phyloP scores from a whole-genome alignment of 2,797 vertebrate species.

The Enteromius unitaeniatus region DNA sequence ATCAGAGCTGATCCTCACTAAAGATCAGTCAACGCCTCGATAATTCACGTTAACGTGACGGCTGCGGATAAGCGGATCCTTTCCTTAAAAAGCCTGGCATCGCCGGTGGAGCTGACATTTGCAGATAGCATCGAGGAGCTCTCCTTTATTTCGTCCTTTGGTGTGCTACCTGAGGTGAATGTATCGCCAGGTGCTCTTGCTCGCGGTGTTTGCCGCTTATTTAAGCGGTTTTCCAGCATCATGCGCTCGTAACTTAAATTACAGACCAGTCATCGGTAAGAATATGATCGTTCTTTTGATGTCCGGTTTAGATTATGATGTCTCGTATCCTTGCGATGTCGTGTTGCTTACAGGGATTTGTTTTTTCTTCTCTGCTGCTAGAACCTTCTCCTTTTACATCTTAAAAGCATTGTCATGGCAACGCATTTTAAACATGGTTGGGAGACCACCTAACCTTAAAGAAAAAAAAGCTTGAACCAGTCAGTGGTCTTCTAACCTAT shows the following conservation, averaged over 20 bases:
- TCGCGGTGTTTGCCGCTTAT: slow-evolving; percentile 66
- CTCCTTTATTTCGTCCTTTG: slow-evolving; percentile 16
- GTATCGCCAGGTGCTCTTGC: slow-evolving; percentile 64
- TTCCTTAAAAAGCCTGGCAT: neutral
- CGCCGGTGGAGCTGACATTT: neutral
- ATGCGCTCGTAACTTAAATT: slow-evolving; percentile 61
- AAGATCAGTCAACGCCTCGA: neutral
- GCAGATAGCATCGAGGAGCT: neutral
- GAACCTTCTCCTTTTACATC: neutral
- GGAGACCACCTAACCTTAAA: neutral
- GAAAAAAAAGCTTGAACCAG: neutral
- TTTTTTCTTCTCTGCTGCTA: neutral
- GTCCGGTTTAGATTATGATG: too few species aligned
- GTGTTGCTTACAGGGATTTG: neutral
- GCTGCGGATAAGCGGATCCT: too few species aligned
- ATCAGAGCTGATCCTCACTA: neutral
- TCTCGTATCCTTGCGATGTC: neutral
- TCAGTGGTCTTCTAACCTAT: too few species aligned
- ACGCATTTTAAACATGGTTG: neutral
- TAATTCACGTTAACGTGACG: neutral
- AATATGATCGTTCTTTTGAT: neutral
- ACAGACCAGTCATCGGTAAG: slow-evolving; percentile 79
- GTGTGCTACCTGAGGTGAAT: slow-evolving; percentile 61
- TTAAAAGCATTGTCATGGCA: neutral
- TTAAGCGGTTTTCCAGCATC: slow-evolving; percentile 55